Evolutionary conservation across 2,797 vertebrate species (phyloP).

Genomic region (Protosalanx chinensis): DNA sequence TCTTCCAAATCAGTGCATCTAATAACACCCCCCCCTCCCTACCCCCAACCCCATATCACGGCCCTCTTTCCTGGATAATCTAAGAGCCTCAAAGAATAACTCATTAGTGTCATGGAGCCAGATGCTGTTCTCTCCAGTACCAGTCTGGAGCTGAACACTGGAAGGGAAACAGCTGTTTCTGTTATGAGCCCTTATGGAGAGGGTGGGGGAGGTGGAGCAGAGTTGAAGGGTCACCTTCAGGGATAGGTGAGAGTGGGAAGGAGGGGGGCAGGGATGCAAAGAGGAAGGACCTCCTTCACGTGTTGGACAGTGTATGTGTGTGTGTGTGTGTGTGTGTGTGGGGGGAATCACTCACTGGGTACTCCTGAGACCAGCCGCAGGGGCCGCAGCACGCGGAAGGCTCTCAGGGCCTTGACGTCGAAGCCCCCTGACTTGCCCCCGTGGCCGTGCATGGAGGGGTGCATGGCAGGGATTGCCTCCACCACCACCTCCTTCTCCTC

Average conservation of each 20-base stretch:
- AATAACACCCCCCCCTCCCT: too few species aligned
- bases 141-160: background rate
- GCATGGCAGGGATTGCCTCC: constrained; percentile 18
- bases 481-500: constrained; percentile 68
- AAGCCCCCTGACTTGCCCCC: constrained; percentile 95
- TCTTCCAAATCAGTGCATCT: too few species aligned
- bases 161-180: too few species aligned
- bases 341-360: constrained; percentile 85
- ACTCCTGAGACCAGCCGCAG: constrained; percentile 98
- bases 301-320: background rate
- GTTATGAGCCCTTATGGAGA: too few species aligned
- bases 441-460: constrained; percentile 76
- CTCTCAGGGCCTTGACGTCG: constrained; percentile 98
- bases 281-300: background rate
- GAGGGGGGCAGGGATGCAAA: background rate
- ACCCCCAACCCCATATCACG: too few species aligned
- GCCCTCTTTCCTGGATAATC: too few species aligned
- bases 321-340: background rate
- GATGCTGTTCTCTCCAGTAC: background rate
- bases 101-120: background rate
- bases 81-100: too few species aligned
- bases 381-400: constrained; percentile 96
- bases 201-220: too few species aligned
- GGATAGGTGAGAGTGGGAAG: too few species aligned
- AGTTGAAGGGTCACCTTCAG: too few species aligned